Base-by-base conservation (phyloP, 2,888 invertebrate genomes). In the Machimus atricapillus region DNA sequence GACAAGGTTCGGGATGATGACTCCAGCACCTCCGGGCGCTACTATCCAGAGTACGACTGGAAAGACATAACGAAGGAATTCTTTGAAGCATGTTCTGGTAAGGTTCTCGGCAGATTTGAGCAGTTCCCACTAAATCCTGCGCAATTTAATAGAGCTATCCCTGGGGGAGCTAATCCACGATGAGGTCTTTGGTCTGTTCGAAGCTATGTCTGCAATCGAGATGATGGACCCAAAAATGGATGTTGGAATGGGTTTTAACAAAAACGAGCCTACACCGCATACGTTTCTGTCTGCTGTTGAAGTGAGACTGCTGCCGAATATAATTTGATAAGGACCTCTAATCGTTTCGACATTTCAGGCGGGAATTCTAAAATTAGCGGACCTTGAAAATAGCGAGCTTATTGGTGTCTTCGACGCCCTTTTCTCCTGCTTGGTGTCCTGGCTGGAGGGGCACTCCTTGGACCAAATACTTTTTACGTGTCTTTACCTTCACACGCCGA, bases 181-280 rank as follows among this genome's bases (percentile, higher is more conserved):
- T 94, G 96, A 97, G 85, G 93, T 96, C 27, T 98, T 97, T 93
- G 97, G 98, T 3, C 93, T 99, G 58, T 98, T 98, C 93, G 99
- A 99, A 92, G 99, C 99, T 0, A 99, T 99, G 99, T 98, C 99
- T 0, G 99, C 99, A 0, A 99, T 99, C 90, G 99, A 99, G 93
- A 98, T 99, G 97, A 99, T 99, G 99, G 99, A 99, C 92, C 99
- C 99, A 0, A 99, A 99, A 94, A 99, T 99, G 99, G 99, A 99
- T 94, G 98, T 98, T 1, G 99, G 99, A 7, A 98, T 99, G 98
- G 93, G 97, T 89, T 98, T 98, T 91, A 98, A 98, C 91, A 94
- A 98, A 89, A 96, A 96, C 16, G 95, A 95, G 90, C 95, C 97
- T 87, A 96, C 97, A 90, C 96, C 97, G 7, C 94, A 97, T 74